A percentile compares a stretch with the other conserved stretches of the same genome.
Conservation (phyloP, 2,797 vertebrate species). For the Sebastes kiyomatsui region DNA sequence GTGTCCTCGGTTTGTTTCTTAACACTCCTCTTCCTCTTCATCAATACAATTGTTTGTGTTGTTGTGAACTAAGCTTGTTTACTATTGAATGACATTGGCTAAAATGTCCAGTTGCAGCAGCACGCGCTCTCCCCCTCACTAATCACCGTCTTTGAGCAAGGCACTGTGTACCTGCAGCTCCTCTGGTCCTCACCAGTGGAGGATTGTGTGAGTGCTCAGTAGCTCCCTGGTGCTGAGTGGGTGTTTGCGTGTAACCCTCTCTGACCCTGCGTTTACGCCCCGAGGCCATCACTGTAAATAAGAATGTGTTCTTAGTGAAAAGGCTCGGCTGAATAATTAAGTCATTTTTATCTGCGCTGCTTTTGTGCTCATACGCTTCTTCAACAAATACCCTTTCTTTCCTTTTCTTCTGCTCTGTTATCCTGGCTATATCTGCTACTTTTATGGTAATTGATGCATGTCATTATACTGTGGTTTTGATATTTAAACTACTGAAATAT, state of each 20-base stretch:
- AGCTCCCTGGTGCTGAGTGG: slow-evolving; percentile 30
- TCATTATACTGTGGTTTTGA: neutral
- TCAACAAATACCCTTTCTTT: neutral
- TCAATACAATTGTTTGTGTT: neutral
- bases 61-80: neutral
- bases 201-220: neutral
- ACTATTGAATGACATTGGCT: neutral
- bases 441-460: neutral
- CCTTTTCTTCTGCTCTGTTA: neutral
- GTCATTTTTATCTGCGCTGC: slow-evolving; percentile 19
- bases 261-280: slow-evolving; percentile 33
- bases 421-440: neutral
- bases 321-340: slow-evolving; percentile 42
- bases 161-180: slow-evolving; percentile 3
- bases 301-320: slow-evolving; percentile 45
- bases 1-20: neutral
- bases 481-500: neutral
- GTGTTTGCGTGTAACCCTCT: slow-evolving; percentile 45
- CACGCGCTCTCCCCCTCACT: neutral
- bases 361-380: slow-evolving; percentile 20
- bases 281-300: slow-evolving; percentile 40
- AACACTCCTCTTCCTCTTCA: neutral
- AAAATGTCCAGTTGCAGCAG: neutral
- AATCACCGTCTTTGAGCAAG: slow-evolving; percentile 7
- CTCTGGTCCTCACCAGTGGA: slow-evolving; percentile 4